Base-by-base conservation (phyloP, 2,888 invertebrate genomes). In the Metallyticus violacea region DNA sequence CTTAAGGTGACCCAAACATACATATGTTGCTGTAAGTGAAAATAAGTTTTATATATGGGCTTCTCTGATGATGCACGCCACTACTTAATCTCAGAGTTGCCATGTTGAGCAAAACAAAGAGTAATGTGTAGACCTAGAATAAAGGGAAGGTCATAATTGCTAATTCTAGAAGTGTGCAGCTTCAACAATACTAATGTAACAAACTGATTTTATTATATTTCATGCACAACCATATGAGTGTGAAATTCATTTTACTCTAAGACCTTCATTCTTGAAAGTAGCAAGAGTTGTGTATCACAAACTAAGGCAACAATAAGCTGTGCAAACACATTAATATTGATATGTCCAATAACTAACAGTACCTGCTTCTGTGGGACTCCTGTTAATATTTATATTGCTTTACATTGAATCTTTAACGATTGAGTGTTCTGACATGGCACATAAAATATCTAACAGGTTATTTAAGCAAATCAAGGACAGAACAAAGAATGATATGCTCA, bases 141-240 rank as follows among this genome's bases (percentile, higher is more conserved):
- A 15, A 62, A 7, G 6, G 15, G 7, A 40, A 15, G 40, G 9
- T 30, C 30, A 62, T 62, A 15, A 62, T 62, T 62, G 40, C 40
- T 62, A 62, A 62, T 62, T 62, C 40, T 62, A 62, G 40, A 62
- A 15, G 3, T 3, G 40, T 62, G 40, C 40, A 62, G 40, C 40
- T 62, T 62, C 40, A 62, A 62, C 40, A 62, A 62, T 62, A 62
- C 40, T 62, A 62, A 62, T 62, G 40, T 62, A 62, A 62, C 40
- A 62, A 62, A 62, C 40, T 62, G 40, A 15, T 62, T 62, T 62
- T 22, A 62, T 62, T 62, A 62, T 62, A 22, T 15, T 30, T 9
- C 30, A 81, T 26, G 30, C 81, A 81, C 81, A 81, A 81, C 81
- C 81, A 81, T 81, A 29, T 40, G 81, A 81, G 81, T 81, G 40